Base-by-base conservation (phyloP, 2,113 vertebrate genomes). In the Laticauda laticaudata region DNA sequence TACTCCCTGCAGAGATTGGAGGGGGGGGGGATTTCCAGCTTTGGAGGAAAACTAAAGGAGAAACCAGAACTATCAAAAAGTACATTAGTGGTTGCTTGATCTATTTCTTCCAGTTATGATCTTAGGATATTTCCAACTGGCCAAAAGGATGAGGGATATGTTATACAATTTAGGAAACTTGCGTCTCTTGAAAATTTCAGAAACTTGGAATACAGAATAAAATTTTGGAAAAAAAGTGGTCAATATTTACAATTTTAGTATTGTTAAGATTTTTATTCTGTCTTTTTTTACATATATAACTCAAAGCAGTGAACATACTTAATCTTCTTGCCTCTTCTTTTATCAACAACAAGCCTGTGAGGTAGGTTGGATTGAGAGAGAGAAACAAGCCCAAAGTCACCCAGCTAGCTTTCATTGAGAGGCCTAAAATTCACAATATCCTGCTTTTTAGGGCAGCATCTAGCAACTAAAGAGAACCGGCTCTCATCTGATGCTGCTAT, bases 41-140 rank as follows among this genome's bases (percentile, higher is more conserved):
- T 90, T 92, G 15, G 89, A 95, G 0, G 7, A 34, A 7, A 34
- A 54, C 21, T 93, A 87, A 57, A 5, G 92, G 39, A 57, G 91
- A 39, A 95, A 29, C 81, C 91, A 55, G 21, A 7, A 26, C 0
- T 90, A 91, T 12, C 43, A 3, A 8, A 81, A 85, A 20, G 8
- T 21, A 14, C 75, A 59, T 88, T 87, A 24, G 34, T 7, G 1
- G 23, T 15, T 69, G 8, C 5, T 88, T 48, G 53, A 57, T 59
- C 95, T 39, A 85, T 4, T 95, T 21, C 93, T 29, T 69, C 93
- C 29, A 26, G 34, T n/a, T 56, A 45, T 87, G n/a, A 69, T 51
- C 57, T 39, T 18, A 39, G 89, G 64, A 24, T 86, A 8, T 5
- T 20, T 57, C 85, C 45, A 75, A 92, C 92, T 34, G 57, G 5